Evolutionary conservation across 2,113 vertebrate genomes (phyloP).

Genomic region (Cisticola juncidis): DNA sequence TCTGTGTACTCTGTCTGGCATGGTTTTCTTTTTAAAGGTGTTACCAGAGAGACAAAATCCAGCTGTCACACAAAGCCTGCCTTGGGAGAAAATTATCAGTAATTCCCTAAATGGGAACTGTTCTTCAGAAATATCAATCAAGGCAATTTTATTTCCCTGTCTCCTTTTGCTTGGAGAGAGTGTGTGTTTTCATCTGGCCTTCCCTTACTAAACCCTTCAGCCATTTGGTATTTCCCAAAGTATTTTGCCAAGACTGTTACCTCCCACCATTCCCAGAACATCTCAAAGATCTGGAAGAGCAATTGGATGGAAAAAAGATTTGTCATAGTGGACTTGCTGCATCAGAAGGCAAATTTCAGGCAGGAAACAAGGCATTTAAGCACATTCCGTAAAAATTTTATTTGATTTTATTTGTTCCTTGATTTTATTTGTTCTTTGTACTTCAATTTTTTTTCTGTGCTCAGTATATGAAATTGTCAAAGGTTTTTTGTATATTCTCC

Average conservation of each 20-base stretch:
- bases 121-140: not conserved
- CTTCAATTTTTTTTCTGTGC: not conserved
- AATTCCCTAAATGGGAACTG: not conserved
- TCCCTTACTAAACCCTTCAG: not conserved
- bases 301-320: not conserved
- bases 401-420: not conserved
- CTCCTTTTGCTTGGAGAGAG: fast-evolving
- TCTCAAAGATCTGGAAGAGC: not conserved
- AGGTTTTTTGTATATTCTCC: not conserved
- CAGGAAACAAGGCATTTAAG: not conserved
- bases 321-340: not conserved
- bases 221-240: not conserved
- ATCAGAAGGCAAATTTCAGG: not conserved
- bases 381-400: fast-evolving
- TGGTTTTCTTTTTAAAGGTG: not conserved
- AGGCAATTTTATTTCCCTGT: not conserved
- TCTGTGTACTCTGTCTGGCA: not conserved
- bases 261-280: not conserved
- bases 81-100: not conserved
- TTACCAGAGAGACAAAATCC: not conserved
- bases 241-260: not conserved
- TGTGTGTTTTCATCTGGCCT: not conserved
- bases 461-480: not conserved
- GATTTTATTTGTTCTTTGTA: not conserved
- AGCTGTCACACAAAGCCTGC: not conserved